Evolutionary conservation across 2,113 vertebrate species (phyloP).

Genomic region (Cacatua alba): DNA sequence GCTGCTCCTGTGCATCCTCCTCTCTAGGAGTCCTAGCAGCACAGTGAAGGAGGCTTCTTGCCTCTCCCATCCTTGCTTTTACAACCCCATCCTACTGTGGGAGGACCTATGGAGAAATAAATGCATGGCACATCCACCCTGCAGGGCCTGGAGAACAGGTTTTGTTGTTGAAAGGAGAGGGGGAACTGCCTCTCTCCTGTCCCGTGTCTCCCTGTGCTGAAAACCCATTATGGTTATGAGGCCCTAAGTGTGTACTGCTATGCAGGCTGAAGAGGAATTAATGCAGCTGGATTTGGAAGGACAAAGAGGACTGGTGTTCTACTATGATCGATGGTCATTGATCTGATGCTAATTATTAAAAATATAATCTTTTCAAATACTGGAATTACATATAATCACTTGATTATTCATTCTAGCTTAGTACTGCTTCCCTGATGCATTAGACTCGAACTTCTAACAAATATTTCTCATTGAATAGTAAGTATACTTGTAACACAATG

Average conservation of each 20-base stretch:
- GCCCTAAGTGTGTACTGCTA: neutral
- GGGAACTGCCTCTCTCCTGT: neutral
- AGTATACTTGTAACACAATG: neutral
- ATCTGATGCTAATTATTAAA: constrained; percentile 66
- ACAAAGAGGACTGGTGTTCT: constrained; percentile 69
- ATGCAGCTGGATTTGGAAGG: constrained; percentile 65
- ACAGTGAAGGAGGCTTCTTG: neutral
- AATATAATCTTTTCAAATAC: constrained; percentile 47
- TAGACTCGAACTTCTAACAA: neutral
- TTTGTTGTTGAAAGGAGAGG: neutral
- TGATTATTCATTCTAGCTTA: constrained; percentile 48
- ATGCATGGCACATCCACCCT: neutral
- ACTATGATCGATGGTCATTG: constrained; percentile 61
- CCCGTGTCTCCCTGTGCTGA: neutral
- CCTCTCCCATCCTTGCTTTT: neutral
- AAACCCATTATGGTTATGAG: neutral
- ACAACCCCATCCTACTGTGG: neutral
- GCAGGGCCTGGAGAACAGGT: neutral
- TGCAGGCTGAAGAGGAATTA: constrained; percentile 64
- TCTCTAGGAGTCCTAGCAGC: neutral
- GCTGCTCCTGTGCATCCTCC: neutral
- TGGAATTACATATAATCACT: constrained; percentile 59
- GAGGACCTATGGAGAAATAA: neutral
- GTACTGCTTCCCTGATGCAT: neutral
- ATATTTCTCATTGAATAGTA: neutral